Evolutionary conservation across 2,797 vertebrate genomes (phyloP).

Genomic region (Echeneis naucrates): DNA sequence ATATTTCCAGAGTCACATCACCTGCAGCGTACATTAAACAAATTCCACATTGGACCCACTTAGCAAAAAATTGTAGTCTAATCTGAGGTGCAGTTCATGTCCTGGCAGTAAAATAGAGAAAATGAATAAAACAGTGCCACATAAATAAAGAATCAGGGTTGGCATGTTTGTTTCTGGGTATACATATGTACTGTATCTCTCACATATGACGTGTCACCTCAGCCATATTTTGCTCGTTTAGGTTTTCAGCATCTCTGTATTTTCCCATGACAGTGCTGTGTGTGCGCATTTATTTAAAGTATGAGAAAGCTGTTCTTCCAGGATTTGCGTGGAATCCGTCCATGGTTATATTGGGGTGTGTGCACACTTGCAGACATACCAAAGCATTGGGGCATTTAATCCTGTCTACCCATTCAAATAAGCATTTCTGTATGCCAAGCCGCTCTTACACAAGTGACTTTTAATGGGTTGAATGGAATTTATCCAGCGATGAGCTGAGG

Average conservation of each 20-base stretch:
- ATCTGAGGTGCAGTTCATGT: conserved; percentile 19
- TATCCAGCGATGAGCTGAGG: conserved; percentile 41
- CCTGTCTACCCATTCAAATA: conserved; percentile 59
- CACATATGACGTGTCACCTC: neutral
- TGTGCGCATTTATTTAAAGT: conserved; percentile 57
- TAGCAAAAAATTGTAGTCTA: conserved; percentile 32
- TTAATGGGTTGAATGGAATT: conserved; percentile 49
- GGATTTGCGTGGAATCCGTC: conserved; percentile 68
- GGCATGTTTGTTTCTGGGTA: conserved; percentile 4
- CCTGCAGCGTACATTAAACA: conserved; percentile 45
- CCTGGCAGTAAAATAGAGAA: conserved; percentile 33
- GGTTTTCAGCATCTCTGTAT: conserved; percentile 26
- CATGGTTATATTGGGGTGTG: conserved; percentile 49
- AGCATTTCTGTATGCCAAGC: conserved; percentile 53
- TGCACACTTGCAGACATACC: conserved; percentile 66
- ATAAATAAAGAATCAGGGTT: conserved; percentile 16
- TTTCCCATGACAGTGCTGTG: conserved; percentile 57
- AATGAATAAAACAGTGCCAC: too few relatives aligned
- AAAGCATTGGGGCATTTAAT: conserved; percentile 70
- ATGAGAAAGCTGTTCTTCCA: conserved; percentile 54
- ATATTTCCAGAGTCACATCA: conserved; percentile 40
- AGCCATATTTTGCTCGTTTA: conserved; percentile 13
- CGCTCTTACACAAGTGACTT: conserved; percentile 44
- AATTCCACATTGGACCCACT: conserved; percentile 28
- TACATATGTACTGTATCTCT: conserved; percentile 9